Conservation (phyloP, 2,888 invertebrate species). For the Trachelus stipa region DNA sequence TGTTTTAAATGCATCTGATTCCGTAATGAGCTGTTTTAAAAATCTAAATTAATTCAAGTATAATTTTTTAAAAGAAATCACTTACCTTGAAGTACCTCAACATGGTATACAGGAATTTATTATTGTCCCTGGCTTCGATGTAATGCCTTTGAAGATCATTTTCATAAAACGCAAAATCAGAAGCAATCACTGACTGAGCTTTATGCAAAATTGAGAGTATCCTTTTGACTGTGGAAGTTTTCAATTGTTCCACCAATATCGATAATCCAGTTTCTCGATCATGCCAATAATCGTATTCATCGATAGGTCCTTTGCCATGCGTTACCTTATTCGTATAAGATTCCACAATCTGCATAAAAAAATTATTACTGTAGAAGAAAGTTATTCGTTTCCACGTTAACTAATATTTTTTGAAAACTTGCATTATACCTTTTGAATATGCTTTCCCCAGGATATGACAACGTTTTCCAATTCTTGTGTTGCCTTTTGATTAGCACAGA, state of each 20-base stretch:
- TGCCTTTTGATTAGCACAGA: slow-evolving; percentile 68
- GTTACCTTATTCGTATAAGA: slow-evolving; percentile 65
- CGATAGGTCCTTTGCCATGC: slow-evolving; percentile 81
- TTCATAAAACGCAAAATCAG: slow-evolving; percentile 73
- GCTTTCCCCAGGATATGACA: slow-evolving; percentile 75
- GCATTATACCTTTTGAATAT: slow-evolving; percentile 71
- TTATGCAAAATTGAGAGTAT: slow-evolving; percentile 72
- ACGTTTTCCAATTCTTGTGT: slow-evolving; percentile 73
- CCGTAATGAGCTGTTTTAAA: slow-evolving; percentile 74
- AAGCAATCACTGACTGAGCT: slow-evolving; percentile 70
- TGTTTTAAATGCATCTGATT: slow-evolving; percentile 77
- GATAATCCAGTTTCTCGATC: slow-evolving; percentile 83
- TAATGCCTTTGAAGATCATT: slow-evolving; percentile 75
- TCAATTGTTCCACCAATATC: slow-evolving; percentile 83
- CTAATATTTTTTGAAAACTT: not conserved
- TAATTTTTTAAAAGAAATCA: slow-evolving; percentile 4
- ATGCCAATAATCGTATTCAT: slow-evolving; percentile 89
- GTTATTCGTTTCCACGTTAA: not conserved
- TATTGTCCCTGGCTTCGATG: slow-evolving; percentile 81
- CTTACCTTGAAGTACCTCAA: slow-evolving; percentile 77
- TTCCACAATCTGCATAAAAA: slow-evolving; percentile 42
- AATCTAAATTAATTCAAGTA: slow-evolving; percentile 16
- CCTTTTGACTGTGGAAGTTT: slow-evolving; percentile 75
- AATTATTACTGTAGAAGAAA: not conserved
- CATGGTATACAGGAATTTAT: slow-evolving; percentile 81